These are phyloP conservation scores for Craniophora ligustri DNA, from an alignment of 2,888 invertebrate species.

Conservation along the genomic window DNA sequence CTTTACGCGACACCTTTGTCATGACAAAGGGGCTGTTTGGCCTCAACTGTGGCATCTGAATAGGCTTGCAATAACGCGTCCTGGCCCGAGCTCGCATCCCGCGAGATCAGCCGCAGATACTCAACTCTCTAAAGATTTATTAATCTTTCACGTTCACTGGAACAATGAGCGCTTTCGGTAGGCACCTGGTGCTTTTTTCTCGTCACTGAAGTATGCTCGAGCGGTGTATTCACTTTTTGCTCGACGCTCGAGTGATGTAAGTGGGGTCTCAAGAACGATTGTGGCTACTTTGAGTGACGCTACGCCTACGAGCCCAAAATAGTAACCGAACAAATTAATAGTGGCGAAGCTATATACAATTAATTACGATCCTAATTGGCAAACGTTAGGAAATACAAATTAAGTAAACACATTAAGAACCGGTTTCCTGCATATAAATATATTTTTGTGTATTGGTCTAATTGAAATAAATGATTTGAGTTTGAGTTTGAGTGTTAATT, in stretches of 20 bases:
- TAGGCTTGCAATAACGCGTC: slow-evolving; percentile 87
- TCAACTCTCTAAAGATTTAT: slow-evolving; percentile 86
- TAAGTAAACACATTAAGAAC: slow-evolving; percentile 47
- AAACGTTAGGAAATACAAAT: slow-evolving; percentile 32
- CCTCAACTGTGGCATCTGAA: slow-evolving; percentile 87
- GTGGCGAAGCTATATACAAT: slow-evolving; percentile 20
- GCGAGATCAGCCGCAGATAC: slow-evolving; percentile 87
- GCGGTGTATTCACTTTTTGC: slow-evolving; percentile 80
- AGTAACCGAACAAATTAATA: slow-evolving; percentile 34
- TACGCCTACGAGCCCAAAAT: slow-evolving; percentile 33
- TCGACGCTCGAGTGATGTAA: slow-evolving; percentile 69
- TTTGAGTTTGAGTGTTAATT: no score
- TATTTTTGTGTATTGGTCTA: no score
- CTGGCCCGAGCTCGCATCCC: slow-evolving; percentile 83
- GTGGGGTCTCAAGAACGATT: slow-evolving; percentile 70
- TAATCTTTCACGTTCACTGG: slow-evolving; percentile 84
- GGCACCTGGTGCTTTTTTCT: slow-evolving; percentile 87
- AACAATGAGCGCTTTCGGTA: slow-evolving; percentile 85
- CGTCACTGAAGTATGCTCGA: slow-evolving; percentile 75
- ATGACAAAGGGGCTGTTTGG: slow-evolving; percentile 87
- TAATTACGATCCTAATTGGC: slow-evolving; percentile 45
- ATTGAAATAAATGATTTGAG: no score
- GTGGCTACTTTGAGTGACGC: slow-evolving; percentile 62
- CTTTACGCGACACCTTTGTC: slow-evolving; percentile 88
- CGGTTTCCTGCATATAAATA: slow-evolving; percentile 33